These are phyloP conservation scores for Catharus bicknelli DNA, from an alignment of 2,113 vertebrate genomes.

Conservation along the genomic window DNA sequence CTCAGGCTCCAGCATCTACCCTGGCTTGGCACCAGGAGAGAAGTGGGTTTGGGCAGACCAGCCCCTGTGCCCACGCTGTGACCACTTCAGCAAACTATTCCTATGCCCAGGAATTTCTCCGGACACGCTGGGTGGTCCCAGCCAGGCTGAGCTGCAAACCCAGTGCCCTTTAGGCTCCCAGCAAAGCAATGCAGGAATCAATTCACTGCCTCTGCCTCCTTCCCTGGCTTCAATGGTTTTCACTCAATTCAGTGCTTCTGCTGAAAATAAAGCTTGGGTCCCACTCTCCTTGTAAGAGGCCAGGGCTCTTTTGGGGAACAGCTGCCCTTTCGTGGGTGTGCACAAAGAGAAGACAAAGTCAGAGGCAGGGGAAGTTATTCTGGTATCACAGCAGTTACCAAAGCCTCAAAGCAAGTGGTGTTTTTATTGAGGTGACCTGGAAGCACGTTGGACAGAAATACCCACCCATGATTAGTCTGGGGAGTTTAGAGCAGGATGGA, in stretches of 20 bases:
- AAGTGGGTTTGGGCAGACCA: background rate
- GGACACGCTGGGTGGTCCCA: fast-evolving
- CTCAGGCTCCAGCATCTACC: fast-evolving
- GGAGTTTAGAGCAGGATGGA: background rate
- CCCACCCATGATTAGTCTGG: fast-evolving
- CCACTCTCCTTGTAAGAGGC: fast-evolving
- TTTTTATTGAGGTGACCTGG: background rate
- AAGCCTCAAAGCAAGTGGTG: background rate
- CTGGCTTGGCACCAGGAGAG: background rate
- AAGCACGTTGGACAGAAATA: background rate
- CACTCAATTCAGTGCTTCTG: background rate
- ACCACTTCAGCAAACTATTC: background rate
- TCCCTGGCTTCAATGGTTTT: background rate
- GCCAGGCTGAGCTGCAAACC: background rate
- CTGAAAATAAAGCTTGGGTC: background rate
- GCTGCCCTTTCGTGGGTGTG: background rate
- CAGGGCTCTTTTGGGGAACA: background rate
- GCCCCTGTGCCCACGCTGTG: background rate
- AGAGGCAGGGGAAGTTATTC: background rate
- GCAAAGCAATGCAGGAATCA: background rate
- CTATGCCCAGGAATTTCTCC: background rate
- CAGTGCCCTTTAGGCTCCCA: background rate
- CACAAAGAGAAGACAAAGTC: background rate
- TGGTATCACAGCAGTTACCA: background rate
- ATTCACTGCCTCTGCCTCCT: background rate